Base-by-base conservation (phyloP, 2,888 invertebrate genomes). In the Isoperla grammatica region DNA sequence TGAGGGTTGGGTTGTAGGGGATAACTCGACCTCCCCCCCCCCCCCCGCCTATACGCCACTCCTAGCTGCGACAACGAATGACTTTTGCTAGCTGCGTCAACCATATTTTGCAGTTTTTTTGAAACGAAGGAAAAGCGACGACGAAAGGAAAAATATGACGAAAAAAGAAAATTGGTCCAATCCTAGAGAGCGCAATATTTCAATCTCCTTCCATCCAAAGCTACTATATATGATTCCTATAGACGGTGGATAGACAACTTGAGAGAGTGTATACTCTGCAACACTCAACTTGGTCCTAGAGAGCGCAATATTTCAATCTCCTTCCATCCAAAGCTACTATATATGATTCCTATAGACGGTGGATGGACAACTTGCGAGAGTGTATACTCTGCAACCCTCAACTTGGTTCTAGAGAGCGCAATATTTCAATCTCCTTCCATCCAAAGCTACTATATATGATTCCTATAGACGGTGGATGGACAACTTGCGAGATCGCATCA, bases 231-330 rank as follows among this genome's bases (percentile, higher is more conserved):
- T 22, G 48, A 22, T 48, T 23, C 48, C n/a, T 23, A 15, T 45
- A 19, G 29, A 8, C 29, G 8, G 8, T 29, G 29, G 29, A 8
- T 29, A 8, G 29, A 29, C 29, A 29, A 29, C 29, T 29, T 29
- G 29, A 6, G 29, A 29, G 29, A 6, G 5, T 6, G 8, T 29
- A 29, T 29, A 29, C 5, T 29, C 29, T 29, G 29, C 8, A 6
- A 4, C 4, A 29, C 29, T 29, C 8, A 29, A 29, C 29, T 29
- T 29, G 29, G 29, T 29, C 57, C 45, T 54, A 22, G 61, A 58
- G 59, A 37, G 40, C 48, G 61, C 57, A 61, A 61, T 61, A 58
- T 55, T 58, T 58, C 61, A 61, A 61, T 61, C 49, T 61, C 39
- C 55, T 29, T 40, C 45, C 57, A 39, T 53, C 53, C 22, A 5